Percentiles rank a stretch among this genome's conserved stretches.
Conservation (phyloP, 2,113 vertebrate genomes). For the Syngnathoides biaculeatus region DNA sequence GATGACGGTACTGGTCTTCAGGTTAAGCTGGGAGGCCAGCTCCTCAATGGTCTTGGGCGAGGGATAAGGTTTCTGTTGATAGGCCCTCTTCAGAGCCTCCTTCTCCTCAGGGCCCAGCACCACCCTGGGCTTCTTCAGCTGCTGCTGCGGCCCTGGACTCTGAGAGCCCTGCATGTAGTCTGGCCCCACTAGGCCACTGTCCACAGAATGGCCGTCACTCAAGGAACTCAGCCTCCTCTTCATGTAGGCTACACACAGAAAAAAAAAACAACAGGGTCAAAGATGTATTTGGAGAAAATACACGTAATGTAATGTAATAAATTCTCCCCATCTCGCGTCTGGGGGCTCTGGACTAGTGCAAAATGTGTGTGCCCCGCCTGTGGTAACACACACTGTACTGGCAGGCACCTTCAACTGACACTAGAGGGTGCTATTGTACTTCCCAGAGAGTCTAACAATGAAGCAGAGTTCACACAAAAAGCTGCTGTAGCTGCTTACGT, state of each 20-base stretch:
- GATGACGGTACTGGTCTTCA: slow-evolving; percentile 98
- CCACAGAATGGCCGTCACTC: slow-evolving; percentile 86
- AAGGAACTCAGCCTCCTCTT: slow-evolving; percentile 92
- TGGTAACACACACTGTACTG: no score
- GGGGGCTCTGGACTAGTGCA: no score
- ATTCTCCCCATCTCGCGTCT: no score
- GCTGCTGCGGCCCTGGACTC: slow-evolving; percentile 86
- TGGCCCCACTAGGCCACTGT: slow-evolving; percentile 72
- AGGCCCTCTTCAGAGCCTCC: slow-evolving; percentile 86
- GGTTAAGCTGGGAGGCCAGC: slow-evolving; percentile 94
- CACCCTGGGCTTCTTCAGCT: slow-evolving; percentile 90
- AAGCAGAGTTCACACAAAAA: slow-evolving; percentile 37
- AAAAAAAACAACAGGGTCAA: slow-evolving; percentile 14
- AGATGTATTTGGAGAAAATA: slow-evolving; percentile 1
- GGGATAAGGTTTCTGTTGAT: slow-evolving; percentile 98
- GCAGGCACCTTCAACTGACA: slow-evolving; percentile 15
- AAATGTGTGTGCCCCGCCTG: no score
- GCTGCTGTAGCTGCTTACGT: slow-evolving; percentile 29
- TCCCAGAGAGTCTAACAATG: slow-evolving; percentile 30
- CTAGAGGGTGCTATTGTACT: slow-evolving; percentile 48
- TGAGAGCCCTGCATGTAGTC: slow-evolving; percentile 86
- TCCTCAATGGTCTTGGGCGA: slow-evolving; percentile 97
- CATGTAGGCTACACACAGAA: slow-evolving; percentile 83
- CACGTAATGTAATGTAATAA: no score
- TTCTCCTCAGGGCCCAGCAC: slow-evolving; percentile 94